A percentile compares a stretch with the other conserved stretches of the same genome.
Conservation (phyloP, 2,888 invertebrate genomes). For the Pedicia rivosa region DNA sequence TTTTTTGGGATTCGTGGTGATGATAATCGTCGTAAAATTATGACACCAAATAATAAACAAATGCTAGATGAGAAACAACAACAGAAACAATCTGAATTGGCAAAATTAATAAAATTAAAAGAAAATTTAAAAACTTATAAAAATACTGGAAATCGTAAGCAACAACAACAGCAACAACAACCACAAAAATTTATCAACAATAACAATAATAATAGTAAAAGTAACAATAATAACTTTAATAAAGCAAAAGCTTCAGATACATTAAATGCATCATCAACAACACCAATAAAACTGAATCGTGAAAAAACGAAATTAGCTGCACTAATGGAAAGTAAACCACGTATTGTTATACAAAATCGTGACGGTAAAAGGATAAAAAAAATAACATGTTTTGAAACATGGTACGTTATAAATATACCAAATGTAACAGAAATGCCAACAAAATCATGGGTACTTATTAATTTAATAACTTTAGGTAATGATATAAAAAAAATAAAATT, state of each 20-base stretch:
- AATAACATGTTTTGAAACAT: constrained; percentile 31
- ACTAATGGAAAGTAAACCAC: constrained; percentile 10
- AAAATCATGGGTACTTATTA: constrained; percentile 18
- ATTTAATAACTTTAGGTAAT: constrained; percentile 26
- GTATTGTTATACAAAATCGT: constrained; percentile 23
- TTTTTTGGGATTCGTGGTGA: too few relatives aligned
- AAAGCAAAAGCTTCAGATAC: neutral
- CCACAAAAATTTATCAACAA: neutral
- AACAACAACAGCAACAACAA: neutral
- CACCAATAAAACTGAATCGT: neutral
- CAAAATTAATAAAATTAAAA: neutral
- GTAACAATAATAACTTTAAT: neutral
- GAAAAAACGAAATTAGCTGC: constrained; percentile 1
- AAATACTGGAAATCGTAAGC: neutral
- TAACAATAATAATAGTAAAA: neutral
- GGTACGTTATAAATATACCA: constrained; percentile 28
- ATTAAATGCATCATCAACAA: neutral
- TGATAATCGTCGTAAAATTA: neutral
- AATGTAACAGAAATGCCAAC: constrained; percentile 9
- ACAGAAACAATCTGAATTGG: neutral
- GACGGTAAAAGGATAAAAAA: constrained; percentile 28
- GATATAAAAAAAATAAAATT: constrained; percentile 19
- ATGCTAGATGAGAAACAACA: neutral
- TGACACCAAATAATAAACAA: neutral
- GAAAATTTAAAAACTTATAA: constrained; percentile 2